A percentile compares a stretch with the other conserved stretches of the same genome.
phyloP scores from a whole-genome alignment of 2,888 invertebrate species.

The Chouioia cunea region DNA sequence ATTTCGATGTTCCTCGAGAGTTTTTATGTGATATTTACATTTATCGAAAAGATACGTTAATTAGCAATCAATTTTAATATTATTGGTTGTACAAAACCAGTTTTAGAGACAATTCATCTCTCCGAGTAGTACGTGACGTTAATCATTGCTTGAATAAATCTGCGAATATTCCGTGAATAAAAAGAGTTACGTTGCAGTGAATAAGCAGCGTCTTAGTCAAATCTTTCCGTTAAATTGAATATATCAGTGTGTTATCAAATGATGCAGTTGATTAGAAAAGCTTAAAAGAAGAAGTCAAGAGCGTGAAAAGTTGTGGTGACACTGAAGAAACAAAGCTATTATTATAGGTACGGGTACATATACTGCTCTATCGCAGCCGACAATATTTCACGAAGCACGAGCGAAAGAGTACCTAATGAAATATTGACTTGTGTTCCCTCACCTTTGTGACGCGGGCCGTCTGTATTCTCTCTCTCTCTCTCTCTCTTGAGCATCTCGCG shows the following conservation, averaged over 20 bases:
- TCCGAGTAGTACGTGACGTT: too few relatives aligned
- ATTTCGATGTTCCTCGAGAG: too few relatives aligned
- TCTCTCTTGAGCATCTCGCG: slow-evolving; percentile 11
- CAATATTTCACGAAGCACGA: slow-evolving; percentile 34
- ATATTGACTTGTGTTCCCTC: slow-evolving; percentile 45
- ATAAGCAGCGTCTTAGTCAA: too few relatives aligned
- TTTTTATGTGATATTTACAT: too few relatives aligned
- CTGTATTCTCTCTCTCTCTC: neutral
- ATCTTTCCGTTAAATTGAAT: too few relatives aligned
- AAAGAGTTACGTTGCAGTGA: neutral
- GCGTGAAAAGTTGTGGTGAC: neutral
- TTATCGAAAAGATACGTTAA: too few relatives aligned
- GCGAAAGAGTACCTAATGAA: slow-evolving; percentile 35
- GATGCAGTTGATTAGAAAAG: neutral
- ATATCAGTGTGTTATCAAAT: neutral
- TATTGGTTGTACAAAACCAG: too few relatives aligned
- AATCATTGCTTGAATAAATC: too few relatives aligned
- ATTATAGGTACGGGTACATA: neutral
- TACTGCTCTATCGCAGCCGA: slow-evolving; percentile 4
- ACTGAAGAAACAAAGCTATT: slow-evolving; percentile 26
- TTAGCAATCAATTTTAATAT: too few relatives aligned
- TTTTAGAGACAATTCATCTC: too few relatives aligned
- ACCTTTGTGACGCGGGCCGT: slow-evolving; percentile 4
- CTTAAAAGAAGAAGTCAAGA: neutral
- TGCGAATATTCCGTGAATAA: neutral